Percentiles rank a stretch among this genome's conserved stretches.
These are phyloP conservation scores for Arge pagana DNA, from an alignment of 2,888 invertebrate species.

Conservation along the genomic window DNA sequence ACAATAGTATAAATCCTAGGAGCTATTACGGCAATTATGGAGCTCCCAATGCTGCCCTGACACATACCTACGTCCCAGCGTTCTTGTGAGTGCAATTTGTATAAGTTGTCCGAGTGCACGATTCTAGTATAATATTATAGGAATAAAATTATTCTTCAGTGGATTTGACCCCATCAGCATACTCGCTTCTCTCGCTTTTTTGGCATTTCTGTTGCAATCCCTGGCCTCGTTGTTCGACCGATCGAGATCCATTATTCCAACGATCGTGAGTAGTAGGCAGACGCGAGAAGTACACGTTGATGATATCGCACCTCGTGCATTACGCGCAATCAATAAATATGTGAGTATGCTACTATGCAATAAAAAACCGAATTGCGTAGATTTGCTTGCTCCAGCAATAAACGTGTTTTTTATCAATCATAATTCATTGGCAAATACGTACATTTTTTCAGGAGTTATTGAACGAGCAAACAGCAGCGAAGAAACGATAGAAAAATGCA, in stretches of 20 bases:
- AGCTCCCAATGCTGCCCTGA: constrained; percentile 35
- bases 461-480: neutral
- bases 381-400: neutral
- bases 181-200: constrained; percentile 54
- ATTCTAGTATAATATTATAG: neutral
- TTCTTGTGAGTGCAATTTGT: constrained; percentile 43
- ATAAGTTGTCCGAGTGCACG: constrained; percentile 11
- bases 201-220: constrained; percentile 56
- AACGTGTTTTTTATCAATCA: neutral
- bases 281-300: constrained; percentile 31
- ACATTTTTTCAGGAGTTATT: constrained; percentile 4
- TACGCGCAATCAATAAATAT: constrained; percentile 49
- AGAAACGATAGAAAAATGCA: neutral
- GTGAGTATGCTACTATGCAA: constrained; percentile 45
- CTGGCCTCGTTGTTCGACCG: constrained; percentile 51
- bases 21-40: constrained; percentile 44
- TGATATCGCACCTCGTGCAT: constrained; percentile 39
- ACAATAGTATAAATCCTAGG: constrained; percentile 28
- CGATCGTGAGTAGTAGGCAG: constrained; percentile 43
- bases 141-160: constrained; percentile 32
- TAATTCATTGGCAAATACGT: neutral
- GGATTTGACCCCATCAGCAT: constrained; percentile 55
- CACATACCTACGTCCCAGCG: constrained; percentile 30
- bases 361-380: neutral
- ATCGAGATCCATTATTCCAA: constrained; percentile 49